These are phyloP conservation scores for Ormyrus nitidulus DNA, from an alignment of 2,888 invertebrate species.

Conservation along the genomic window DNA sequence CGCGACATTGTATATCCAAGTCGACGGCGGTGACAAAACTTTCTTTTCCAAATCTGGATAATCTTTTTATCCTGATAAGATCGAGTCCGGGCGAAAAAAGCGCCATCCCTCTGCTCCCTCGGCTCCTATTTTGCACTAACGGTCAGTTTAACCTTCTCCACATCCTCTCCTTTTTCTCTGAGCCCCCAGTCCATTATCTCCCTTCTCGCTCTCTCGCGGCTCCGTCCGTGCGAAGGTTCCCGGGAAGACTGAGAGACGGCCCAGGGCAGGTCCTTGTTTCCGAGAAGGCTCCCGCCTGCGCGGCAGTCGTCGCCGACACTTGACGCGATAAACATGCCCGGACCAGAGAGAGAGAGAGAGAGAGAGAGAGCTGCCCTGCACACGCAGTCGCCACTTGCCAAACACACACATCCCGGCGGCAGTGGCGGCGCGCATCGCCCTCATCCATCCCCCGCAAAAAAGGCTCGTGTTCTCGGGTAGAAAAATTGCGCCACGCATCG, in stretches of 20 bases:
- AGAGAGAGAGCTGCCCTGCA: not conserved
- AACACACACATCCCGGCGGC: not conserved
- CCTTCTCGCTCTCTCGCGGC: not conserved
- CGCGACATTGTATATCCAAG: no score
- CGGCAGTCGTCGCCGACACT: not conserved
- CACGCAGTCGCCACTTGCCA: not conserved
- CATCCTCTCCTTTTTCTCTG: conserved; percentile 32
- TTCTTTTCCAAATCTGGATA: not conserved
- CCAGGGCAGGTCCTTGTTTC: conserved; percentile 48
- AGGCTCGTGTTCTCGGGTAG: conserved; percentile 25
- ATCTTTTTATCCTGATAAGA: conserved; percentile 34
- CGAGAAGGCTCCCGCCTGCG: conserved; percentile 40
- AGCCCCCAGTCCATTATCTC: not conserved
- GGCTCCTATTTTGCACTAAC: conserved; percentile 40
- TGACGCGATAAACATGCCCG: conserved; percentile 15
- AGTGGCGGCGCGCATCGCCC: not conserved
- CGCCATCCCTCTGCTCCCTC: not conserved
- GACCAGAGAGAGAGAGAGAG: not conserved
- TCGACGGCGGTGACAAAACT: not conserved
- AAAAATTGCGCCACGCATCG: conserved; percentile 30
- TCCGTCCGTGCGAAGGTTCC: conserved; percentile 10
- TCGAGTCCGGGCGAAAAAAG: conserved; percentile 1
- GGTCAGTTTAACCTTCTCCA: conserved; percentile 26
- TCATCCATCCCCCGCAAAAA: conserved; percentile 31
- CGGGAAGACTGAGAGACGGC: not conserved